Evolutionary conservation across 2,888 invertebrate genomes (phyloP), one percentile per base, ranked within the genome.

Genomic region (Apodemia hepburni): DNA sequence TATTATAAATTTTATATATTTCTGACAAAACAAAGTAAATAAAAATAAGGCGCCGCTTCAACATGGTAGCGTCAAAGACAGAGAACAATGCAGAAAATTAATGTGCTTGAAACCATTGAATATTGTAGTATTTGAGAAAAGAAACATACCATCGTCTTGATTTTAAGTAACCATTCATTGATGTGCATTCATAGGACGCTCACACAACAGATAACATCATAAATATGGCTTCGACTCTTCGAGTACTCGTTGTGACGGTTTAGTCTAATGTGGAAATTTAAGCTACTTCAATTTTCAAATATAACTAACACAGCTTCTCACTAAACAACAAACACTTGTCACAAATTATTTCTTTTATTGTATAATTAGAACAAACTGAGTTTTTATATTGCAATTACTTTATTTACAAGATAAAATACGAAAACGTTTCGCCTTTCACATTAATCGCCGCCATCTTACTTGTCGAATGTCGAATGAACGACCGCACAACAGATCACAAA

Each of bases 381-480:
- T 78, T 83, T 78, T 69, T 79, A 75, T 78, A 73, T 79, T 79
- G 76, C 80, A 78, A 76, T 81, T 80, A 82, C 85, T 87, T 84
- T 91, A 90, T 91, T 91, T 91, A 91, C 89, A 89, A 89, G 79
- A 82, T 77, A 79, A 84, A 86, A 81, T 87, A 84, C 75, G 86
- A 91, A 88, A 91, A 90, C 88, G 92, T 92, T 90, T 92, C 90
- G 89, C 93, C 93, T 93, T 93, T 92, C 93, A 93, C 93, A 94
- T 93, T 93, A 92, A 87, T 87, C 85, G 92, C 92, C 93, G 94
- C 94, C 94, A 94, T 94, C 92, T 75, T 75, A 93, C 90, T 88
- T 90, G 88, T 87, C 86, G 85, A 85, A 85, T 82, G 82, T 87
- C 82, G 84, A 87, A 88, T 84, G 86, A 90, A 87, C 84, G 85